These are phyloP conservation scores for Lasioglossum leucozonium DNA, from an alignment of 2,888 invertebrate species.

Conservation along the genomic window DNA sequence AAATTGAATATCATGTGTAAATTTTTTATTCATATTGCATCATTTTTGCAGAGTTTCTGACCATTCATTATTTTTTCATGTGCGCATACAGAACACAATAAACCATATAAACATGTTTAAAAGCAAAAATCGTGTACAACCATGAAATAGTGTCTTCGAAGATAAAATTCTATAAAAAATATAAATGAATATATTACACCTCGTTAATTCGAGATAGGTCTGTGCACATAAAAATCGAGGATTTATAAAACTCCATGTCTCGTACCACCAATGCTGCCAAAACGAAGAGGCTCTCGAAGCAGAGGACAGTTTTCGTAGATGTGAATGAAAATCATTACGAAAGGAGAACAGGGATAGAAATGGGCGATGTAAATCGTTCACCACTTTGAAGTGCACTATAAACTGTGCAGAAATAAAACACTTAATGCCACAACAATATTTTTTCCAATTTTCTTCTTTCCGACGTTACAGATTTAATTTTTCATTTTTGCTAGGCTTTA, in stretches of 20 bases:
- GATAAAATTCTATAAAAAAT: not conserved
- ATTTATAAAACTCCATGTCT: constrained; percentile 44
- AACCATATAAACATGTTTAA: not conserved
- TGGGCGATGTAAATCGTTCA: constrained; percentile 32
- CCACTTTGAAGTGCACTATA: constrained; percentile 27
- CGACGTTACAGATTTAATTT: not conserved
- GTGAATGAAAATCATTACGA: constrained; percentile 7
- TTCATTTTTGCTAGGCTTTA: not conserved
- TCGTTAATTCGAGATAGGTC: constrained; percentile 51
- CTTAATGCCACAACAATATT: constrained; percentile 27
- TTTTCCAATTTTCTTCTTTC: not conserved
- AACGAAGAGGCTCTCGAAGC: constrained; percentile 31
- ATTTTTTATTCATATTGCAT: not conserved
- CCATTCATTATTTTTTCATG: not conserved
- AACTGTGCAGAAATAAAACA: constrained; percentile 52
- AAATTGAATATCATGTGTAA: too few relatives aligned
- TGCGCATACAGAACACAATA: constrained; percentile 2
- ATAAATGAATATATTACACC: constrained; percentile 2
- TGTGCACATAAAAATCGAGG: constrained; percentile 17
- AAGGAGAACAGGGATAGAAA: not conserved
- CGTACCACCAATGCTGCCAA: constrained; percentile 55
- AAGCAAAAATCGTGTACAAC: not conserved
- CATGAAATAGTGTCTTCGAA: not conserved
- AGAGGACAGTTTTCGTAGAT: constrained; percentile 22
- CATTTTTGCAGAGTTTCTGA: not conserved